Percentiles rank a stretch among this genome's conserved stretches.
Evolutionary conservation across 2,888 invertebrate species (phyloP).

Genomic region (Ceriagrion tenellum): DNA sequence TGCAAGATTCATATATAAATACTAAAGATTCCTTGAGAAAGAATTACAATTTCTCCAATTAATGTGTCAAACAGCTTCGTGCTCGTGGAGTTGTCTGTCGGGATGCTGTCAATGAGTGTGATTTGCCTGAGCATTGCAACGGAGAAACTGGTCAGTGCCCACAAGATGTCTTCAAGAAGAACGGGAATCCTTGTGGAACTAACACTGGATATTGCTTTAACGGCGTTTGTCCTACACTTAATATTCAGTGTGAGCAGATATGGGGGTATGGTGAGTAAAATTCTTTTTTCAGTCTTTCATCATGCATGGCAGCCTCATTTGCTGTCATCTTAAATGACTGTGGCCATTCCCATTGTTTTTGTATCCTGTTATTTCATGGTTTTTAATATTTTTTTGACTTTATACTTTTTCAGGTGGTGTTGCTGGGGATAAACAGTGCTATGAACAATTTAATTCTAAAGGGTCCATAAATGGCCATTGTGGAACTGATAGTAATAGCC

Average conservation of each 20-base stretch:
- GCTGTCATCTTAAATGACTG: background rate
- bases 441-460: constrained; percentile 96
- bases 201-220: constrained; percentile 92
- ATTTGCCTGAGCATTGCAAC: constrained; percentile 96
- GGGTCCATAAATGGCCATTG: constrained; percentile 98
- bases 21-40: background rate
- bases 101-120: constrained; percentile 93
- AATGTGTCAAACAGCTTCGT: constrained; percentile 81
- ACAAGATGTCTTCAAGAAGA: constrained; percentile 92
- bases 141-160: constrained; percentile 95
- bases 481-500: constrained; percentile 87
- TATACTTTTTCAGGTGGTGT: constrained; percentile 80
- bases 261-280: constrained; percentile 88
- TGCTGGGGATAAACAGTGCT: constrained; percentile 93
- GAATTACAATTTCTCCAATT: too few relatives aligned
- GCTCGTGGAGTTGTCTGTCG: constrained; percentile 90
- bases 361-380: background rate
- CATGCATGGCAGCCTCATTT: background rate
- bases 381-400: background rate
- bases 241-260: constrained; percentile 93
- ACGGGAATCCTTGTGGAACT: constrained; percentile 91
- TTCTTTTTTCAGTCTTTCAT: background rate
- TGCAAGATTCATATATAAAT: background rate
- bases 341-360: background rate
- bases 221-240: constrained; percentile 93